These are phyloP conservation scores for Penaeus japonicus DNA, from an alignment of 1,140 invertebrate species.

Conservation along the genomic window DNA sequence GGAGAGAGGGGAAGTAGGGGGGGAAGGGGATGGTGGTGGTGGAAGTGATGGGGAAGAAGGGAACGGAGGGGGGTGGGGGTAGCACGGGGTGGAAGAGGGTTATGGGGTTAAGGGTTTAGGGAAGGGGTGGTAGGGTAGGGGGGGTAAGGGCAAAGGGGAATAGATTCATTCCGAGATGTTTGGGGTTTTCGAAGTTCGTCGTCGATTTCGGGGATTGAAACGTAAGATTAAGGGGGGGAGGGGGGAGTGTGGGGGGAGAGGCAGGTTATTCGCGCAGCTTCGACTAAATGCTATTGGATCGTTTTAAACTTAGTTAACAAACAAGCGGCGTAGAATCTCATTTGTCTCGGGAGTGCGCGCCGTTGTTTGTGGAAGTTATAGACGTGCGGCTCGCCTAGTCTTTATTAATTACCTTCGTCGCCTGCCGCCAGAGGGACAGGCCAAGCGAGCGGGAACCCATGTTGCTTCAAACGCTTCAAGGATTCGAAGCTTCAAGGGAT, in stretches of 20 bases:
- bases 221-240: conserved; percentile 14
- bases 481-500: neutral
- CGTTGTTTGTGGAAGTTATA: conserved; percentile 14
- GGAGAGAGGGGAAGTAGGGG: no score
- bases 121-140: no score
- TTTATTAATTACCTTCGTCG: neutral
- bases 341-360: neutral
- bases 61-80: no score
- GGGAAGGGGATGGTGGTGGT: no score
- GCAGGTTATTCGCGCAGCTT: neutral
- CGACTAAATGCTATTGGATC: conserved; percentile 36
- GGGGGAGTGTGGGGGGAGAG: neutral
- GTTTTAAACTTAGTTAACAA: conserved; percentile 41
- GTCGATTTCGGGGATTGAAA: conserved; percentile 25
- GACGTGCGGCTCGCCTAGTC: neutral
- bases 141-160: no score
- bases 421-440: neutral
- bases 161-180: conserved; percentile 45
- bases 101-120: no score
- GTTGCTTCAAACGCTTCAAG: neutral
- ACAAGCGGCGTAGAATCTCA: conserved; percentile 27
- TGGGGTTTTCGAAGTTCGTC: conserved; percentile 41
- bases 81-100: no score
- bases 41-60: no score
- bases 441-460: neutral